Percentiles rank a stretch among this genome's conserved stretches.
phyloP scores from a whole-genome alignment of 2,113 vertebrate genomes.

The Barnardius zonarius region DNA sequence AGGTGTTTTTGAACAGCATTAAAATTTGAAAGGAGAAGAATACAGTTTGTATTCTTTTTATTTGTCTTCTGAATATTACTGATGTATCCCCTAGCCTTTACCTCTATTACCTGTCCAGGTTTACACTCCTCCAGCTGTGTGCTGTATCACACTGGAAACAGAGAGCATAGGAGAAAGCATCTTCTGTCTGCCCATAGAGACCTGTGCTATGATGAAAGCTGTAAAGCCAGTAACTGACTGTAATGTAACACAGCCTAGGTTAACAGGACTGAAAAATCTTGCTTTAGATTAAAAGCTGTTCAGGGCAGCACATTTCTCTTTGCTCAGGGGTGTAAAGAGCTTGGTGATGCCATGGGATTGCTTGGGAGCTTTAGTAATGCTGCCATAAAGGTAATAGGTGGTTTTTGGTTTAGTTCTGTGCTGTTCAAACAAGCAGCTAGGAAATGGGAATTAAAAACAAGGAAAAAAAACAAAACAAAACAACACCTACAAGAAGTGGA shows the following conservation, averaged over 20 bases:
- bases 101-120: not conserved
- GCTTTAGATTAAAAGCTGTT: not conserved
- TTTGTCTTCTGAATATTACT: not conserved
- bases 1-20: accelerated
- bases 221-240: not conserved
- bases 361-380: not conserved
- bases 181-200: not conserved
- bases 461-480: not conserved
- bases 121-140: not conserved
- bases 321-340: not conserved
- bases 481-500: too few species aligned
- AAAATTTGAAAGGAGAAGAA: not conserved
- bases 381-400: not conserved
- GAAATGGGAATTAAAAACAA: not conserved
- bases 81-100: not conserved
- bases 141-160: not conserved
- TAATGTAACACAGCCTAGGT: not conserved
- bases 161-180: not conserved
- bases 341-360: not conserved
- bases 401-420: not conserved
- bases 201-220: not conserved
- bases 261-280: not conserved
- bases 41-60: not conserved
- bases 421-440: not conserved
- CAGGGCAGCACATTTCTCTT: not conserved